phyloP scores from a whole-genome alignment of 2,113 vertebrate species.

The Dicrurus megarhynchus region DNA sequence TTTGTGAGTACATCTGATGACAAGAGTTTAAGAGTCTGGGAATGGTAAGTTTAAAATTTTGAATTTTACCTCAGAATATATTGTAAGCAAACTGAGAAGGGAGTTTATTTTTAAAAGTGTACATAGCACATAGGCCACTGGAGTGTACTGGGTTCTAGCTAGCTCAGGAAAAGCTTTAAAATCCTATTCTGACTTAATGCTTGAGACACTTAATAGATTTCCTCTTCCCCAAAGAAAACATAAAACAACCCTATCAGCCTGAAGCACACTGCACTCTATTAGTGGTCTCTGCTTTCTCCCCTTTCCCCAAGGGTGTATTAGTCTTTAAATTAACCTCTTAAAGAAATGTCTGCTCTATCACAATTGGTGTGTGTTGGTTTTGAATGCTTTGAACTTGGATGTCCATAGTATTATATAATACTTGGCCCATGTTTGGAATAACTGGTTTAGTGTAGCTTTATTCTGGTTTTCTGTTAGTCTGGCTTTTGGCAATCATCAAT shows the following conservation, averaged over 20 bases:
- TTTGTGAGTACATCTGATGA: slow-evolving; percentile 99
- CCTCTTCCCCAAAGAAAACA: not conserved
- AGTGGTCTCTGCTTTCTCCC: not conserved
- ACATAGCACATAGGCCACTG: not conserved
- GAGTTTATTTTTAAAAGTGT: not conserved
- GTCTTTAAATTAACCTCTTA: not conserved
- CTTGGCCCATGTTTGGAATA: not conserved
- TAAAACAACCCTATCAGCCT: not conserved
- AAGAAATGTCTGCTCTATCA: not conserved
- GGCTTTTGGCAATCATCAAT: not conserved
- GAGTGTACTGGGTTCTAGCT: not conserved
- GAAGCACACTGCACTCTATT: not conserved
- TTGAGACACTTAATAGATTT: not conserved
- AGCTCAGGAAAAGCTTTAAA: slow-evolving; percentile 3
- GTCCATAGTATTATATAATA: not conserved
- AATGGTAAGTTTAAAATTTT: slow-evolving; percentile 85
- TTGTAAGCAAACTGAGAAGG: not conserved
- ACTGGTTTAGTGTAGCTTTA: not conserved
- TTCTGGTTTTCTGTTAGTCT: not conserved
- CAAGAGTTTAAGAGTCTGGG: slow-evolving; percentile 97
- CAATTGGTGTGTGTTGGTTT: not conserved
- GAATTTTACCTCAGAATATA: not conserved
- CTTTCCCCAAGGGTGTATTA: not conserved
- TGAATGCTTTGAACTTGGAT: not conserved
- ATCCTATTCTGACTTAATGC: not conserved